Evolutionary conservation across 2,888 invertebrate genomes (phyloP).

Genomic region (Trissoscelio sp.): DNA sequence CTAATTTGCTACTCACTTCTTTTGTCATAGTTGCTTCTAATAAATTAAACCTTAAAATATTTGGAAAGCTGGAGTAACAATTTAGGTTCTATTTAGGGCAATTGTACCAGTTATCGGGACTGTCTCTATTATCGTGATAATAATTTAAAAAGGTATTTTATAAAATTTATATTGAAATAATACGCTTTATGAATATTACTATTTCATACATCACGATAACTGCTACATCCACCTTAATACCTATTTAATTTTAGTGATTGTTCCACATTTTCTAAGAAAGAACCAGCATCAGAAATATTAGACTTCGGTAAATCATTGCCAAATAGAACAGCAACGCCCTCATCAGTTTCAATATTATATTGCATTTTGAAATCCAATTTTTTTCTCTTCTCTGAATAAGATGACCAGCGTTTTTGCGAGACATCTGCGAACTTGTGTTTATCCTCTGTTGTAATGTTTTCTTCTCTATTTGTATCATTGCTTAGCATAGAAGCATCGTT

Average conservation of each 20-base stretch:
- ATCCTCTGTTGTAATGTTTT: background rate
- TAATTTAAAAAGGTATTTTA: too few species aligned
- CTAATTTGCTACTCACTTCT: slow-evolving; percentile 84
- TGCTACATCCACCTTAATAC: slow-evolving; percentile 69
- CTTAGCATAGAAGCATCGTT: slow-evolving; percentile 7
- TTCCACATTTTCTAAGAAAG: too few species aligned
- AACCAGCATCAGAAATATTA: too few species aligned
- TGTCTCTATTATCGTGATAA: too few species aligned
- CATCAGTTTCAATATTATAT: slow-evolving; percentile 72
- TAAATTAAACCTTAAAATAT: slow-evolving; percentile 67
- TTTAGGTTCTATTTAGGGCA: too few species aligned
- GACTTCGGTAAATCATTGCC: slow-evolving; percentile 63
- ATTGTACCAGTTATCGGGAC: too few species aligned
- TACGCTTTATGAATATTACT: too few species aligned
- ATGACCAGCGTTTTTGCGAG: background rate
- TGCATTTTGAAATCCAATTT: background rate
- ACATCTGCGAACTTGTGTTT: background rate
- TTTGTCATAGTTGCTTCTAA: slow-evolving; percentile 83
- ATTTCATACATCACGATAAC: too few species aligned
- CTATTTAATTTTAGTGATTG: background rate
- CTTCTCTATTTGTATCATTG: background rate
- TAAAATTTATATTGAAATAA: too few species aligned
- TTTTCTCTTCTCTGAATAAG: background rate
- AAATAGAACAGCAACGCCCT: slow-evolving; percentile 76
- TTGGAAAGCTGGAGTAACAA: too few species aligned